A percentile compares a stretch with the other conserved stretches of the same genome.
Evolutionary conservation across 2,113 vertebrate genomes (phyloP).

Genomic region (Stigmatopora argus): DNA sequence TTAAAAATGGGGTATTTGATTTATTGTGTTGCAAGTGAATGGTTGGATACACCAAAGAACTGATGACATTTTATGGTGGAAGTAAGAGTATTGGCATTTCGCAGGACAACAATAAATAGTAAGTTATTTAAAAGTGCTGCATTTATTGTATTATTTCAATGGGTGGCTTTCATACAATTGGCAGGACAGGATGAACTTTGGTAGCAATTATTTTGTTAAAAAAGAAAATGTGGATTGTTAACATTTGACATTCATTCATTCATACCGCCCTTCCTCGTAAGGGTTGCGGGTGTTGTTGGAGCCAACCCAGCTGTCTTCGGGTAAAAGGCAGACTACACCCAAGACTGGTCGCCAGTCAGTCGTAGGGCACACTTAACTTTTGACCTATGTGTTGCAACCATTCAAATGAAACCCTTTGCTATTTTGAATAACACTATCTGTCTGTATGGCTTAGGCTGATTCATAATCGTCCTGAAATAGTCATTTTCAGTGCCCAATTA

Average conservation of each 20-base stretch:
- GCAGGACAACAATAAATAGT: not conserved
- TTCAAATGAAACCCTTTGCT: conserved; percentile 6
- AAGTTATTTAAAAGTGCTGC: not conserved
- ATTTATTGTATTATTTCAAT: not conserved
- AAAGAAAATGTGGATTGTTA: not conserved
- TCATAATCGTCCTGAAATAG: conserved; percentile 2
- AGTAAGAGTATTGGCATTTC: not conserved
- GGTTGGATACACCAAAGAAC: conserved; percentile 20
- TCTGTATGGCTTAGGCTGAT: not conserved
- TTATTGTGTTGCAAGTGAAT: not conserved
- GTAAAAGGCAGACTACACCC: no score
- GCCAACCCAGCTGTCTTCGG: no score
- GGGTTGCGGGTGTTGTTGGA: no score
- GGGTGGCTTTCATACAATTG: not conserved
- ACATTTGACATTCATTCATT: not conserved
- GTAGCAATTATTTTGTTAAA: not conserved
- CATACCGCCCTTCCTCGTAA: no score
- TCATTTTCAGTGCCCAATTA: not conserved
- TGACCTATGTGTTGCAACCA: not conserved
- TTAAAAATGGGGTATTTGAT: conserved; percentile 10
- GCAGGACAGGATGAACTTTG: not conserved
- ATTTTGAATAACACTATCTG: not conserved
- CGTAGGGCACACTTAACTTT: no score
- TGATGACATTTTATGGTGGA: conserved; percentile 32
- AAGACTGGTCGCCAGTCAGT: no score